Base-by-base conservation (phyloP, 1,140 invertebrate genomes). In the Palaemon carinicauda region DNA sequence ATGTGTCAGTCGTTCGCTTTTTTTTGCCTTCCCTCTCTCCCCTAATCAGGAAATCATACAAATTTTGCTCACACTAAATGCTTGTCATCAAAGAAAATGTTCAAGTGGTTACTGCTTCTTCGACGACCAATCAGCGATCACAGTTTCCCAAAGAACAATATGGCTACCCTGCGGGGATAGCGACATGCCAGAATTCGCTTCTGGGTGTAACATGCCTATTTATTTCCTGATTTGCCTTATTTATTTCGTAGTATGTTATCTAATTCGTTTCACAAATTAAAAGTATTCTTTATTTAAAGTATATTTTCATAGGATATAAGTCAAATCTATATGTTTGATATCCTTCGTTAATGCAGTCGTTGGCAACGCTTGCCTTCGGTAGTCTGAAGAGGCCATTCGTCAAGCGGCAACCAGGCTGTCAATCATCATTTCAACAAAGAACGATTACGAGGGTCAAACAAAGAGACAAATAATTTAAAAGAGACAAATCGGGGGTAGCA, bases 381-480 rank as follows among this genome's bases (percentile, higher is more conserved):
- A 7, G 41, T 1, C 65, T 27, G 29, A 24, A 29, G n/a, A 10
- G 12, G 5, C 24, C 3, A 69, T 27, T 9, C 3, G 29, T n/a
- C 15, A 27, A 69, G 51, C 82, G 53, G 53, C 71, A 56, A 78
- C 82, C 82, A 24, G 82, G 52, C 82, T 85, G 82, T 85, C 82
- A 85, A 85, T 85, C 82, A 85, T 41, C n/a, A 15, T 75, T 31
- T 85, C 75, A 52, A 85, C 82, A 85, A 85, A 69, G 82, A 24
- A 33, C 75, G 82, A 79, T 85, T 85, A 85, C 82, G 82, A 73
- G 75, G 74, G 82, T 78, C 82, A 85, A 78, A 85, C 82, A 85
- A 85, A 85, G 82, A 85, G 82, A 79, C 82, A 85, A 85, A 85
- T 85, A 75, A 85, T 85, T 85, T 85, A 85, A 85, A 85, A 85